phyloP scores from a whole-genome alignment of 2,888 invertebrate species.

The Chirona hameri region DNA sequence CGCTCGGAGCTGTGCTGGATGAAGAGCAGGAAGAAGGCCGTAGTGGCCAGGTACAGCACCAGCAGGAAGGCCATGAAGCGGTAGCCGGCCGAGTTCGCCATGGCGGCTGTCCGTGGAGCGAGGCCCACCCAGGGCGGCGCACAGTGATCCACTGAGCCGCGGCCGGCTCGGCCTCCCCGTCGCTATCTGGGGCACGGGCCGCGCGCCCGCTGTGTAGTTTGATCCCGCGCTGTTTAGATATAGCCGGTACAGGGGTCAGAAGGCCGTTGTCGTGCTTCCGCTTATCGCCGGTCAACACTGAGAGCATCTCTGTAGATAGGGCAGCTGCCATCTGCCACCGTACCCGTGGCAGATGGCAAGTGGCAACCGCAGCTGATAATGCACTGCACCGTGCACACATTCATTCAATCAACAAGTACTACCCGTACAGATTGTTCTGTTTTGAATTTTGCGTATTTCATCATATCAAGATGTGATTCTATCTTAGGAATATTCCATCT shows the following conservation, averaged over 20 bases:
- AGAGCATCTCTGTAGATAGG: too few species aligned
- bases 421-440: too few species aligned
- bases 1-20: neutral
- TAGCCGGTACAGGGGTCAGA: neutral
- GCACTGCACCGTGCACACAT: too few species aligned
- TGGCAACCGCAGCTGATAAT: too few species aligned
- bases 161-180: neutral
- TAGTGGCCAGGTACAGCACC: neutral
- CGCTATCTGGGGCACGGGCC: neutral
- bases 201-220: neutral
- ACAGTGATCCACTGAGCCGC: neutral
- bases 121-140: neutral
- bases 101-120: neutral
- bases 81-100: neutral
- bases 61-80: neutral
- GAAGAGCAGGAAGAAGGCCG: conserved; percentile 12
- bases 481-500: too few species aligned
- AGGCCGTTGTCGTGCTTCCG: neutral
- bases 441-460: too few species aligned
- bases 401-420: too few species aligned
- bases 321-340: too few species aligned
- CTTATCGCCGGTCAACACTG: too few species aligned
- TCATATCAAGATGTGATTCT: too few species aligned
- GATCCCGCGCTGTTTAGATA: neutral
- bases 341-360: too few species aligned